Evolutionary conservation across 2,113 vertebrate species (phyloP).

Genomic region (Irena cyanogastra): DNA sequence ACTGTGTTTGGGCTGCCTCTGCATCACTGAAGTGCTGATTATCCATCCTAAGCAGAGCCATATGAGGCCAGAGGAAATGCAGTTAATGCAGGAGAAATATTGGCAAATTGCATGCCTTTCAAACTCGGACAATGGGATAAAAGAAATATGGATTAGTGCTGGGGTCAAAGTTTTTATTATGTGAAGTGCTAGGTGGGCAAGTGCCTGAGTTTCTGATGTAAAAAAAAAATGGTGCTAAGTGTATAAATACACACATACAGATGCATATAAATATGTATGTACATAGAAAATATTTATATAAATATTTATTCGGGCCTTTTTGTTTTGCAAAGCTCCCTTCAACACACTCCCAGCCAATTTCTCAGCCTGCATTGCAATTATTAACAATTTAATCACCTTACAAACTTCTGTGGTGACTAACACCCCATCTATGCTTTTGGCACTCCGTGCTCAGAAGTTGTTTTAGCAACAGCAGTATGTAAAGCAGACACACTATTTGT

Average conservation of each 20-base stretch:
- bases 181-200: slow-evolving; percentile 5
- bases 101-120: slow-evolving; percentile 60
- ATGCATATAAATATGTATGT: too few species aligned
- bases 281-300: background rate
- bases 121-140: slow-evolving; percentile 36
- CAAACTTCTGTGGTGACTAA: slow-evolving; percentile 49
- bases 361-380: background rate
- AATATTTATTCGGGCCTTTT: background rate
- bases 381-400: slow-evolving; percentile 51
- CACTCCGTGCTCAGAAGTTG: background rate
- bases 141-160: slow-evolving; percentile 65
- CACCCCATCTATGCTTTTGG: background rate
- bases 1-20: slow-evolving; percentile 33
- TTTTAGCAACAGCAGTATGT: slow-evolving; percentile 5
- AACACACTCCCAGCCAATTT: background rate
- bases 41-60: slow-evolving; percentile 21
- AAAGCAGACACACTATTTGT: slow-evolving; percentile 10
- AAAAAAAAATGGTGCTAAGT: background rate
- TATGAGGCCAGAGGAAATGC: slow-evolving; percentile 40
- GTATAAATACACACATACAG: background rate
- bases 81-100: slow-evolving; percentile 20
- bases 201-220: background rate
- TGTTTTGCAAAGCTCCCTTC: slow-evolving; percentile 3
- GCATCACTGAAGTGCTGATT: slow-evolving; percentile 37
- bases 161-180: slow-evolving; percentile 34